Conservation (phyloP, 2,888 invertebrate species). For the Muschampia plurimacula region DNA sequence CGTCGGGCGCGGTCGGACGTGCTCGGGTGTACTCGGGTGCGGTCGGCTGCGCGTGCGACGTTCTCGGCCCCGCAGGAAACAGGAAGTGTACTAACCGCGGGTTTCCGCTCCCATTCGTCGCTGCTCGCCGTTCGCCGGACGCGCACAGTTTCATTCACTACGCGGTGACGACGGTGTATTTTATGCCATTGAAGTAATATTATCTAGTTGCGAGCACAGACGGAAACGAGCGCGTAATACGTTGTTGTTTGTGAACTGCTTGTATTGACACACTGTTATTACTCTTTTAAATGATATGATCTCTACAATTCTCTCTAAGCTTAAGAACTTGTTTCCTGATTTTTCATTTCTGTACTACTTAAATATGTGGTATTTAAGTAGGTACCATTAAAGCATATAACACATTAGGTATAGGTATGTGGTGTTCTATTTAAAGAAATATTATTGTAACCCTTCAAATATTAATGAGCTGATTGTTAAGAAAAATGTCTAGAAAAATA, state of each 20-base stretch:
- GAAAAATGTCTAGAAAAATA: no score
- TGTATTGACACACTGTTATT: slow-evolving; percentile 38
- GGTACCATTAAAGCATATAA: no score
- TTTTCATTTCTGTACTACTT: neutral
- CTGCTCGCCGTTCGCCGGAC: slow-evolving; percentile 64
- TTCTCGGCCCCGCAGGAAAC: slow-evolving; percentile 82
- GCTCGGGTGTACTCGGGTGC: slow-evolving; percentile 63
- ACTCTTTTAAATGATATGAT: neutral
- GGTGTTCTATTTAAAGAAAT: no score
- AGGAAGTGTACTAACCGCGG: slow-evolving; percentile 86
- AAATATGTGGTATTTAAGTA: neutral
- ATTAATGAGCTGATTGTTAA: no score
- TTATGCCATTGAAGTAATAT: slow-evolving; percentile 70
- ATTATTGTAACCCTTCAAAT: no score
- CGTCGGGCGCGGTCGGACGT: slow-evolving; percentile 50
- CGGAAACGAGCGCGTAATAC: slow-evolving; percentile 56
- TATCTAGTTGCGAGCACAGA: slow-evolving; percentile 53
- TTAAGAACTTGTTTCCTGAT: neutral
- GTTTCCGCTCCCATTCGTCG: slow-evolving; percentile 85
- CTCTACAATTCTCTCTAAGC: slow-evolving; percentile 1
- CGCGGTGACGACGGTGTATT: slow-evolving; percentile 54
- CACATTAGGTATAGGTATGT: no score
- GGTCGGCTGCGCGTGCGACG: slow-evolving; percentile 75
- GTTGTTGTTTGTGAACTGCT: slow-evolving; percentile 50
- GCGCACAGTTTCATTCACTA: slow-evolving; percentile 78